Conservation (phyloP, 1,140 invertebrate species). For the Chelonus insularis region DNA sequence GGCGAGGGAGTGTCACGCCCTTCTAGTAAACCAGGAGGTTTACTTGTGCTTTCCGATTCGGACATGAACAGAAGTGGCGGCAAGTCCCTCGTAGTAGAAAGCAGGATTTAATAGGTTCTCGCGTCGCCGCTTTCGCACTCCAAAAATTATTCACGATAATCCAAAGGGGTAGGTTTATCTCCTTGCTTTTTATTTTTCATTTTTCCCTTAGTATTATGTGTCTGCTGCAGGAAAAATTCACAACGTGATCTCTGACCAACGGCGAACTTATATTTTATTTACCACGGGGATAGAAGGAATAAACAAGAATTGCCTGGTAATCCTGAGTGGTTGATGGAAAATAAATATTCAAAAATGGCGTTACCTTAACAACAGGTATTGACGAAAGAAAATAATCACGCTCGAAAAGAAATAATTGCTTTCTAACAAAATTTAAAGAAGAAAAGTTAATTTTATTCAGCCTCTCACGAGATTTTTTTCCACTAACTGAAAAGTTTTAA, state of each 20-base stretch:
- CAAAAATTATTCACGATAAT: conserved; percentile 21
- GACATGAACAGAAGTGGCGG: conserved; percentile 18
- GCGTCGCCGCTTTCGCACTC: conserved; percentile 8
- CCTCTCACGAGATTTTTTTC: neutral
- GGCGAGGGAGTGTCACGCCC: conserved; percentile 12
- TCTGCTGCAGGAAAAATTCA: conserved; percentile 12
- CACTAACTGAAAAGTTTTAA: neutral
- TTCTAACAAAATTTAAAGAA: neutral
- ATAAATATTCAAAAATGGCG: too few relatives aligned
- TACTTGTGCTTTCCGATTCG: conserved; percentile 21
- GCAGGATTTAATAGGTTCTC: conserved; percentile 20
- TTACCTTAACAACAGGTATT: too few relatives aligned
- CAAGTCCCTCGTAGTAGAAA: conserved; percentile 7
- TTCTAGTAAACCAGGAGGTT: conserved; percentile 17
- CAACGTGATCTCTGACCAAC: neutral
- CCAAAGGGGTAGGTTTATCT: conserved; percentile 9
- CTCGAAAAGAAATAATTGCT: neutral
- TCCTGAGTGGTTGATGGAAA: conserved; percentile 9
- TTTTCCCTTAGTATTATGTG: neutral
- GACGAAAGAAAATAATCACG: neutral
- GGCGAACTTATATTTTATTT: conserved; percentile 23
- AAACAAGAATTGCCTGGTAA: conserved; percentile 8
- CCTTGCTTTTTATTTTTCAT: neutral
- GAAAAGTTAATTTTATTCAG: conserved; percentile 6
- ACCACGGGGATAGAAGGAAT: conserved; percentile 6